Base-by-base conservation (phyloP, 2,113 vertebrate species). In the Caloenas nicobarica region DNA sequence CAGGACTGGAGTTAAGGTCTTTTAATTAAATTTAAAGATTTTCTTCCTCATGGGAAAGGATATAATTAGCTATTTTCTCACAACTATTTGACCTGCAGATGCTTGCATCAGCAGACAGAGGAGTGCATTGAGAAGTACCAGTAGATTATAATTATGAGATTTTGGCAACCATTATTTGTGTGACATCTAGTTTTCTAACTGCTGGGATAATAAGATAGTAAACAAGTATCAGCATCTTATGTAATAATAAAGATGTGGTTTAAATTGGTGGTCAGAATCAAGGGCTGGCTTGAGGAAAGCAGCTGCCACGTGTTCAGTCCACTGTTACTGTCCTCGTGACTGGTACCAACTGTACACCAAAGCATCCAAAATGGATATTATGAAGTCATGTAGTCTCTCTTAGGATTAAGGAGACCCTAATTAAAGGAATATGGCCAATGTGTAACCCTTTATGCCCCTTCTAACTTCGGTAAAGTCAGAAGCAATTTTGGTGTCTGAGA, bases 21-120 rank as follows among this genome's bases (percentile, higher is more conserved):
- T 98, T 97, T 98, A 98, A 97, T 98, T 98, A 98, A 98, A 97
- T 98, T 89, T 98, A 97, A 98, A 97, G 95, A 98, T 97, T 98
- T 98, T 96, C 16, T 42, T 96, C 91, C 95, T 96, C 95, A 54
- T 93, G 95, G 94, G 97, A 93, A 97, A 97, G 50, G 84, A 72
- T 94, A 96, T 97, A 97, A 97, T 98, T 98, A 98, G 96, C 95
- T 98, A 44, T 98, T 98, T 98, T 97, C 96, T 97, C 92, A 92
- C 83, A 88, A 38, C 81, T 95, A 51, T 97, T 96, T 97, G 96
- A 98, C 97, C 97, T 96, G 91, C 86, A 97, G 97, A 97, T 97
- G 70, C 95, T 98, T 85, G 42, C 96, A 88, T 97, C 97, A 97
- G 88, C 91, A 97, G 90, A 92, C 91, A 96, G 93, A 95, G 91